Percentiles rank a stretch among this genome's conserved stretches.
Evolutionary conservation across 2,113 vertebrate genomes (phyloP).

Genomic region (Brienomyrus brachyistius): DNA sequence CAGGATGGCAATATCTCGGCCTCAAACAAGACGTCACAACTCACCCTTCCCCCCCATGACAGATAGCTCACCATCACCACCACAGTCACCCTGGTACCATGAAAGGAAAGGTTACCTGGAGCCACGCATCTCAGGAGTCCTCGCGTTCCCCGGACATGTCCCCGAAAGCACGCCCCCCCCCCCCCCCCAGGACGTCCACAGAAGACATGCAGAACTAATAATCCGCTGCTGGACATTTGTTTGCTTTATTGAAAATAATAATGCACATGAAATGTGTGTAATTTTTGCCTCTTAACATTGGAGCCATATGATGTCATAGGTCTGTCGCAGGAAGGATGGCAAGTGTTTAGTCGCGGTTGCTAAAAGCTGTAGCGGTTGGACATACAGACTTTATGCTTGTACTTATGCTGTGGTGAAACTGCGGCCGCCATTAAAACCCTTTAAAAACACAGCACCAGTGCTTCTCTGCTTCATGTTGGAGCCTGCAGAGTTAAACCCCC

Average conservation of each 20-base stretch:
- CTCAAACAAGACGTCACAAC: slow-evolving; percentile 29
- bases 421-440: slow-evolving; percentile 74
- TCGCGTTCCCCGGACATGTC: neutral
- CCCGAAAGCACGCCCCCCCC: neutral
- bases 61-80: slow-evolving; percentile 21
- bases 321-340: slow-evolving; percentile 29
- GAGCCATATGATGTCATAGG: slow-evolving; percentile 81
- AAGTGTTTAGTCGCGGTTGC: slow-evolving; percentile 52
- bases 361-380: slow-evolving; percentile 82
- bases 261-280: slow-evolving; percentile 51
- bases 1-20: slow-evolving; percentile 24
- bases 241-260: slow-evolving; percentile 46
- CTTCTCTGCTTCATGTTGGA: neutral
- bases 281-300: slow-evolving; percentile 67
- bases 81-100: neutral
- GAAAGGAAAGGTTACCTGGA: neutral
- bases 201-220: slow-evolving; percentile 36
- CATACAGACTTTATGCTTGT: slow-evolving; percentile 83
- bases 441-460: slow-evolving; percentile 54
- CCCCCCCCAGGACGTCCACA: neutral
- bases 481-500: neutral
- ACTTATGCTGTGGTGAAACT: slow-evolving; percentile 84
- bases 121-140: neutral
- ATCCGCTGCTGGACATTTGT: slow-evolving; percentile 56
- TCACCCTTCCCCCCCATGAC: slow-evolving; percentile 58